These are phyloP conservation scores for Noctua janthe DNA, from an alignment of 2,888 invertebrate genomes.

Conservation along the genomic window DNA sequence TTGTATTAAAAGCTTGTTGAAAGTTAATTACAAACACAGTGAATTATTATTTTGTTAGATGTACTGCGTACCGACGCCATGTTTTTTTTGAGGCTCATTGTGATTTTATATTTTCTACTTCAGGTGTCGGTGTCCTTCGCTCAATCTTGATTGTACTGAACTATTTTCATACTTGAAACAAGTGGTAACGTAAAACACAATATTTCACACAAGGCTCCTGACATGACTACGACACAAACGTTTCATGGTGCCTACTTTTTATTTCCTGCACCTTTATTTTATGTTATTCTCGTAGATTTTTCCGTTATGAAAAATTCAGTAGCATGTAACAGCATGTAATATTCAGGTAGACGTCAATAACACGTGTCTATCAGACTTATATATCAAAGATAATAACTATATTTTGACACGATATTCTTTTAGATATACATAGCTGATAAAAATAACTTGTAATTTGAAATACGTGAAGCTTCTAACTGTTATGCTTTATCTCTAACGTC, in stretches of 20 bases:
- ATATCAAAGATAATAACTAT: conserved; percentile 29
- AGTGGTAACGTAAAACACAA: neutral
- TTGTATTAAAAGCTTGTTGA: conserved; percentile 57
- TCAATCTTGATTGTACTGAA: neutral
- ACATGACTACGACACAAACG: conserved; percentile 3
- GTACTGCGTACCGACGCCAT: neutral
- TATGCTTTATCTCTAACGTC: neutral
- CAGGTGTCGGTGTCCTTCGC: neutral
- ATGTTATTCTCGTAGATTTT: conserved; percentile 16
- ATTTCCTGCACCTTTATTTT: conserved; percentile 52
- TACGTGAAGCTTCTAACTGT: neutral
- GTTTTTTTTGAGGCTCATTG: conserved; percentile 8
- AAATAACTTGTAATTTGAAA: conserved; percentile 19
- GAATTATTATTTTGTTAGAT: conserved; percentile 38
- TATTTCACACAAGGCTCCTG: neutral
- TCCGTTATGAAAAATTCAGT: conserved; percentile 45
- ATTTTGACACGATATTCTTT: conserved; percentile 30
- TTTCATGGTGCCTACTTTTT: conserved; percentile 16
- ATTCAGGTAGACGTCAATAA: conserved; percentile 42
- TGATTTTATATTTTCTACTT: neutral
- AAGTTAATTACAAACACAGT: conserved; percentile 57
- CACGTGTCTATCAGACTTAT: conserved; percentile 29
- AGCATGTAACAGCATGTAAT: conserved; percentile 39
- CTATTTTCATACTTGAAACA: conserved; percentile 1
- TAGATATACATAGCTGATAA: conserved; percentile 29